Conservation (phyloP, 2,888 invertebrate species). For the Harpalus rubripes region DNA sequence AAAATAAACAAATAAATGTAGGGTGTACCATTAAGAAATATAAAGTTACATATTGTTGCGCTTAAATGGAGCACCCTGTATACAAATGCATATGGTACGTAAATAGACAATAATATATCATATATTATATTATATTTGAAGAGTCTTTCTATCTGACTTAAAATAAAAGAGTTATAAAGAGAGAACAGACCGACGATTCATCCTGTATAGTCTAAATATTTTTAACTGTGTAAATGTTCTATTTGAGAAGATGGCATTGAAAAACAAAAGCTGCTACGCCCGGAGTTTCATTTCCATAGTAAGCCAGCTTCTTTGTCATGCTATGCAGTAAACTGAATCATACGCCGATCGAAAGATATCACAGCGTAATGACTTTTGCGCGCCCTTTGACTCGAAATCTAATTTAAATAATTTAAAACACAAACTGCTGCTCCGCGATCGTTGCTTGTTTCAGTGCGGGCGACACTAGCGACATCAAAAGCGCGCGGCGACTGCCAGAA, state of each 20-base stretch:
- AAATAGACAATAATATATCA: too few relatives aligned
- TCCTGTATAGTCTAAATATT: too few relatives aligned
- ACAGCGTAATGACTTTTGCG: slow-evolving; percentile 70
- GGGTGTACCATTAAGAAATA: too few relatives aligned
- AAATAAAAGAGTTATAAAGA: too few relatives aligned
- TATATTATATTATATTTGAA: too few relatives aligned
- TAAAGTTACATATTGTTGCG: too few relatives aligned
- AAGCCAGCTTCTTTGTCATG: slow-evolving; percentile 20
- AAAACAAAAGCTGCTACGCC: background rate
- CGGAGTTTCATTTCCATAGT: slow-evolving; percentile 11
- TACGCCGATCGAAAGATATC: slow-evolving; percentile 70
- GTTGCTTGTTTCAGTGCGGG: slow-evolving; percentile 10
- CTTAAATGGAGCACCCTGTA: too few relatives aligned
- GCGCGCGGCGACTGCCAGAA: slow-evolving; percentile 59
- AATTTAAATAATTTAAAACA: slow-evolving; percentile 70
- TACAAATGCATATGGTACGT: too few relatives aligned
- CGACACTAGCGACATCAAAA: slow-evolving; percentile 53
- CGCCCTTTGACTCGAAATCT: slow-evolving; percentile 70
- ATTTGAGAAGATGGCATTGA: background rate
- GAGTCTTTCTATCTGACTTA: too few relatives aligned
- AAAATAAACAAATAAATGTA: too few relatives aligned
- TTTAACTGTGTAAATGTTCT: background rate
- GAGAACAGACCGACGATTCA: too few relatives aligned
- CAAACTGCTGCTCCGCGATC: slow-evolving; percentile 49
- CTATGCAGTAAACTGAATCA: slow-evolving; percentile 20